Conservation (phyloP, 2,113 vertebrate species). For the Myrmophylax atrothorax region DNA sequence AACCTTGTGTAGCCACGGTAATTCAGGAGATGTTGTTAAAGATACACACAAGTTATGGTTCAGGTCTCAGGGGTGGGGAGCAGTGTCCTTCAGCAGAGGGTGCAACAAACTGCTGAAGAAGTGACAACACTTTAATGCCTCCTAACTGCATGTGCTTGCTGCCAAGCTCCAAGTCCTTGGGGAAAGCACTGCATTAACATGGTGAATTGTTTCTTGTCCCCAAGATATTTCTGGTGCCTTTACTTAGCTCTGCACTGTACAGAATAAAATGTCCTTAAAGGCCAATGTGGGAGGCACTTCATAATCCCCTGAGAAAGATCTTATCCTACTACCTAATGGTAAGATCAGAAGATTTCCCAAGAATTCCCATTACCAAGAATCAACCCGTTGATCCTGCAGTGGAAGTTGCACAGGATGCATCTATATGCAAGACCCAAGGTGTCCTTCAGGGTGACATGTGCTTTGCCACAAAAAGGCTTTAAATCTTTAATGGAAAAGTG, state of each 20-base stretch:
- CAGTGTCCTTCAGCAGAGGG: neutral
- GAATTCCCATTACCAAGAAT: neutral
- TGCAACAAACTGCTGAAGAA: neutral
- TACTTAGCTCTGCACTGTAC: neutral
- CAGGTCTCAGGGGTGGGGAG: neutral
- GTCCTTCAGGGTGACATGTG: constrained; percentile 60
- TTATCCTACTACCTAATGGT: neutral
- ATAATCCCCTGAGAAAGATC: constrained; percentile 9
- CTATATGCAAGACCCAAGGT: constrained; percentile 52
- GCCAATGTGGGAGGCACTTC: neutral
- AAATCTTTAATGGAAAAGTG: constrained; percentile 64
- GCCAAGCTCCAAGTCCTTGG: neutral
- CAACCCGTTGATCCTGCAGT: neutral
- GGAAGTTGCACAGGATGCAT: constrained; percentile 29
- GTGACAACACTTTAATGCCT: neutral
- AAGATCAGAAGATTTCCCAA: neutral
- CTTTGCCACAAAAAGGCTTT: constrained; percentile 53
- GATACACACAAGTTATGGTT: rapidly evolving
- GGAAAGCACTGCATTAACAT: neutral
- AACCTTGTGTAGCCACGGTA: neutral
- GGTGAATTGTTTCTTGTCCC: neutral
- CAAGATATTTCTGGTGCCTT: neutral
- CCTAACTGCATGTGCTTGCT: neutral
- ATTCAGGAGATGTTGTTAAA: neutral
- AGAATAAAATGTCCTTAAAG: neutral